Base-by-base conservation (phyloP, 2,888 invertebrate species). In the Pecten maximus region DNA sequence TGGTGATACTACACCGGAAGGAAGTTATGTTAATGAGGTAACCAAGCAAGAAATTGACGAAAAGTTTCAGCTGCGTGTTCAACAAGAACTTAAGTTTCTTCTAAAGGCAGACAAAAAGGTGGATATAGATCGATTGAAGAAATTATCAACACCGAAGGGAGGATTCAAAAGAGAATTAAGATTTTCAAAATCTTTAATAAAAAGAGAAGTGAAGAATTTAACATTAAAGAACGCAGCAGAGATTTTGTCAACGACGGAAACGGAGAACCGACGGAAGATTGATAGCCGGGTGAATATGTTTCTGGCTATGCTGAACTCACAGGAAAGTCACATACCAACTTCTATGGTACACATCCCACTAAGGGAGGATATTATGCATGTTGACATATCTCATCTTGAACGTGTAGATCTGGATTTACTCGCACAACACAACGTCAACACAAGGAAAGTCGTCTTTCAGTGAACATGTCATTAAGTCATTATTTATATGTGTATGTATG, bases 101-200 rank as follows among this genome's bases (percentile, higher is more conserved):
- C 39, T 54, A 10, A 88, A 91, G 40, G 44, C 50, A 23, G 44
- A 87, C 28, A 88, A 88, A 54, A 40, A 48, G n/a, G 44, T 90
- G 0, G 92, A 89, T 28, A 90, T 87, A 44, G 89, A 91, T 87
- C 92, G 93, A 19, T 88, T 94, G 10, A 89, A 91, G 0, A 91
- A 93, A 89, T 87, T 94, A 3, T 89, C 93, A 15, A 90, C 87
- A 39, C 94, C 94, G 0, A 91, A 92, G 89, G 92, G 92, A 2
- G 94, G 93, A 16, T 92, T 89, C 0, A 92, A 92, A 19, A 92
- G 92, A 23, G 93, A 93, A 74, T 89, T 93, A 0, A 88, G 93
- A 35, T 94, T 93, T 88, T 93, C 94, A 0, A 94, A 93, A 87
- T 90, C 91, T 74, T 93, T 92, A n/a, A 90, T 94, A 23, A 90